Evolutionary conservation across 2,113 vertebrate species (phyloP), one percentile per base, ranked within the genome.

Genomic region (Rissa tridactyla): DNA sequence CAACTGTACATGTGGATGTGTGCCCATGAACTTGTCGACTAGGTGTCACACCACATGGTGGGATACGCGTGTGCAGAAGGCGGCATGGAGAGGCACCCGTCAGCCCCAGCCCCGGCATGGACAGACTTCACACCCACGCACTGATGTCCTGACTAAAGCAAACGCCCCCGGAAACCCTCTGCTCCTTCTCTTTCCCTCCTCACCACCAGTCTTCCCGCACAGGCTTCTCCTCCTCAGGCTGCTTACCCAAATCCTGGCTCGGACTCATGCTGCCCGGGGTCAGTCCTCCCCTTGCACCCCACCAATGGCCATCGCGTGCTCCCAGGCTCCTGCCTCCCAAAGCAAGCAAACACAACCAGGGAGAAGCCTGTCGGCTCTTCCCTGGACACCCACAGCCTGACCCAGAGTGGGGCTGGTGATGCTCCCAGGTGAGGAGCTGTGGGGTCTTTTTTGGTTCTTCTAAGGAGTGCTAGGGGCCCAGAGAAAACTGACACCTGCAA

Each of bases 251-350:
- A 90, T 23, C 16, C 47, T 6, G 2, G 7, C 58, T 72, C 42
- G 64, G 71, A 68, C 10, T 16, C 0, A 0, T 1, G 3, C 57
- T 0, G 0, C 13, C 34, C 6, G 17, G 32, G 22, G 15, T 20
- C 60, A 49, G 29, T 57, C 22, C 15, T 62, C 32, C 14, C 10
- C 25, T 49, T 30, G 19, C n/a, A 55, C 2, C 5, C 55, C 14
- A 7, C 11, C 14, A 68, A 16, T 7, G 42, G 46, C 44, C 25
- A 36, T 25, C 14, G 30, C 5, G 4, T 14, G 5, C 16, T 7
- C 22, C 8, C 18, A 25, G 72, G 54, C 32, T 85, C 76, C 27
- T 55, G 9, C 52, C 60, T 38, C 29, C 10, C 44, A 14, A 0
- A 15, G 26, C 52, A 80, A 51, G 32, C 70, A 79, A 62, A 49